Evolutionary conservation across 2,797 vertebrate species (phyloP), one percentile per base, ranked within the genome.

Genomic region (Euphonia xanthogaster): DNA sequence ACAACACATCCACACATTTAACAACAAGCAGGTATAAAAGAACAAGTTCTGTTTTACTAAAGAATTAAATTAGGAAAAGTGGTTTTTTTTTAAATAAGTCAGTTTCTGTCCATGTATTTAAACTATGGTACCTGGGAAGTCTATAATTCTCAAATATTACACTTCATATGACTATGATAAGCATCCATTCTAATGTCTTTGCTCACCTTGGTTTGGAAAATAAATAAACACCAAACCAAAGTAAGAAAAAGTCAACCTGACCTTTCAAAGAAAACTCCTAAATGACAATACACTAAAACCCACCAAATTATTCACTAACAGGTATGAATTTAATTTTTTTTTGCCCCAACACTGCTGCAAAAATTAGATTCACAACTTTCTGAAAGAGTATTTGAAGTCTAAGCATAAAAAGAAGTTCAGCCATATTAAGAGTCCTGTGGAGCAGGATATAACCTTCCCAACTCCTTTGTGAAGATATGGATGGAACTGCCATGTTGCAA

Each of bases 41-140:
- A 86, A 17, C 9, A 60, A 54, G 28, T 22, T 78, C 28, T 31
- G 11, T 6, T 79, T 58, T 22, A 89, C 13, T 77, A 55, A 44
- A 1, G 0, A 68, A 82, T 30, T 47, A 30, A 45, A 50, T 42
- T 13, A 22, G 18, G 45, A 51, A 25, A 11, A 25, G 9, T 9
- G 13, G 6, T 3, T 0, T 15, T 66, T 40, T 60, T 71, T 57
- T 1, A 0, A 33, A 8, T 47, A 33, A 61, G 12, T 53, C 24
- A 1, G 1, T 45, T 91, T 73, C 58, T 86, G 15, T 5, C 30
- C 27, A 25, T 1, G 6, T 50, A 47, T 25, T 87, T 78, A n/a
- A 60, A 67, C 15, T 11, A 33, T 8, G 2, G 3, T 60, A 75
- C 27, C 28, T 55, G 67, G 14, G 30, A 93, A 39, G 37, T 16